Base-by-base conservation (phyloP, 2,113 vertebrate species). In the Pangasianodon hypophthalmus region DNA sequence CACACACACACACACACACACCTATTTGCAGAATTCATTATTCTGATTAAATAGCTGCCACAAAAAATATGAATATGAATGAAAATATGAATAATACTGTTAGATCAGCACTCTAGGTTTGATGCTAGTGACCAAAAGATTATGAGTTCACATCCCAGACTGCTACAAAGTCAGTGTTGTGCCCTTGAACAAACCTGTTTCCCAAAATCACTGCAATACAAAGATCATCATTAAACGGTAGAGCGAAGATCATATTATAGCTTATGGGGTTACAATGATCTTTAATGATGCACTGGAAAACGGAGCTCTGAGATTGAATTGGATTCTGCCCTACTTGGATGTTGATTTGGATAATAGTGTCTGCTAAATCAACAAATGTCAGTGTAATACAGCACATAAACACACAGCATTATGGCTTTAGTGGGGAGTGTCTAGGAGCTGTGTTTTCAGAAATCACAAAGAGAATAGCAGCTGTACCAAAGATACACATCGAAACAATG, bases 21-120 rank as follows among this genome's bases (percentile, higher is more conserved):
- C 46, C 75, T 48, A 24, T 29, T 79, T 52, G 48, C 77, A 50
- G 77, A n/a, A 52, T 6, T 81, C 77, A 90, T 90, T 92, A 92
- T 29, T 86, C 8, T 83, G 75, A 6, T 84, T 41, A 60, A 62
- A 41, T 19, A 83, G n/a, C 18, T 29, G 19, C 32, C n/a, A 81
- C 80, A 52, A 81, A 18, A 80, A 24, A 3, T 21, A 58, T 8
- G 32, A 83, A 10, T 10, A 58, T n/a, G n/a, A n/a, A n/a, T n/a
- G n/a, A n/a, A 9, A 24, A 3, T 21, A 58, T 8, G 32, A 83
- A 10, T 10, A 58, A 58, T 56, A 41, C 52, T 1, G 4, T 1
- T 18, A 79, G 46, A 79, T 48, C 0, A 29, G 26, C 11, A 52
- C 46, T 50, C 24, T 1, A 50, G 32, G 81, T 58, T 58, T 4